Conservation (phyloP, 2,888 invertebrate genomes). For the Pammene aurita region DNA sequence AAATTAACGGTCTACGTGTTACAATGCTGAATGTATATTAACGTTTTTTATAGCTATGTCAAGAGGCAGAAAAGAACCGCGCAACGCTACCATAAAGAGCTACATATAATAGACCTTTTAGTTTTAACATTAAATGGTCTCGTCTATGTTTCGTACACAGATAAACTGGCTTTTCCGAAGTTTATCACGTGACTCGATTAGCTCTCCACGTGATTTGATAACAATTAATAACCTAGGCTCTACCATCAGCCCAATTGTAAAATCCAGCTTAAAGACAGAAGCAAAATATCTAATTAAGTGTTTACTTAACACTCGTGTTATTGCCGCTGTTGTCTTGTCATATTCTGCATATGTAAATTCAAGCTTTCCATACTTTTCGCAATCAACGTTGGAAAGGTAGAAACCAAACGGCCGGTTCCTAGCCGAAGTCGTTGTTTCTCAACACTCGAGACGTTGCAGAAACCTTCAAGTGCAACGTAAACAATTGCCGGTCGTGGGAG, state of each 20-base stretch:
- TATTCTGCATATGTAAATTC: conserved; percentile 54
- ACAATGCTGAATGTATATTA: conserved; percentile 19
- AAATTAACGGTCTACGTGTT: conserved; percentile 22
- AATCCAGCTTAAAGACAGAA: not conserved
- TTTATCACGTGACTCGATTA: conserved; percentile 58
- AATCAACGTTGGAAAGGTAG: conserved; percentile 73
- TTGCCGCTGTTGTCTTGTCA: conserved; percentile 33
- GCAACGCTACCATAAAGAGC: not conserved
- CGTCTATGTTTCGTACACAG: not conserved
- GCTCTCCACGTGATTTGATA: conserved; percentile 67
- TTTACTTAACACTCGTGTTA: conserved; percentile 20
- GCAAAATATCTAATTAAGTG: conserved; percentile 16
- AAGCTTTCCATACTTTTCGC: conserved; percentile 77
- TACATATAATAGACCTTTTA: conserved; percentile 10
- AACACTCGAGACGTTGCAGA: conserved; percentile 76
- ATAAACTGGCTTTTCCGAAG: not conserved
- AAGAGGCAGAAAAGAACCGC: conserved; percentile 1
- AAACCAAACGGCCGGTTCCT: conserved; percentile 74
- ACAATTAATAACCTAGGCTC: conserved; percentile 48
- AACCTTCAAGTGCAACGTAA: conserved; percentile 76
- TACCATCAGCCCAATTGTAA: not conserved
- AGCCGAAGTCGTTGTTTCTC: conserved; percentile 69
- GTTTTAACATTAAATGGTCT: not conserved
- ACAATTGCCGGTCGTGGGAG: conserved; percentile 79
- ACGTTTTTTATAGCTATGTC: conserved; percentile 7